These are phyloP conservation scores for Lithophane semibrunnea DNA, from an alignment of 2,888 invertebrate species.

Conservation along the genomic window DNA sequence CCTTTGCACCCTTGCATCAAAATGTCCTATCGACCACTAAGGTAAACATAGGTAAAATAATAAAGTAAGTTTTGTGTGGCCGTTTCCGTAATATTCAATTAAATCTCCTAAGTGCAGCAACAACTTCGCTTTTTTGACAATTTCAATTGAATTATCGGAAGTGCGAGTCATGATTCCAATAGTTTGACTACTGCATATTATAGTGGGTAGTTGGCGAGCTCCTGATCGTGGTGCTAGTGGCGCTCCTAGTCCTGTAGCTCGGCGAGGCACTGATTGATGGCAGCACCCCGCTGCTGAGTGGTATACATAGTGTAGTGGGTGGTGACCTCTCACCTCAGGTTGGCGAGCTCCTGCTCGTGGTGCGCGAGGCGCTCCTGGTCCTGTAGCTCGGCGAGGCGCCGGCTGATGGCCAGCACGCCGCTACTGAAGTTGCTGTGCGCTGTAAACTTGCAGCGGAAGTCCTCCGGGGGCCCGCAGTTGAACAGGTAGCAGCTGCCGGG, in stretches of 20 bases:
- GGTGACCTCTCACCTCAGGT: slow-evolving; percentile 92
- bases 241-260: slow-evolving; percentile 93
- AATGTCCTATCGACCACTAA: no score
- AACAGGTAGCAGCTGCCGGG: slow-evolving; percentile 97
- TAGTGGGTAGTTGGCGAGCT: slow-evolving; percentile 88
- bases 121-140: no score
- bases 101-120: no score
- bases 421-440: slow-evolving; percentile 96
- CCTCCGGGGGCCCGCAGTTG: slow-evolving; percentile 96
- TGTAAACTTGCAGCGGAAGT: slow-evolving; percentile 98
- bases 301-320: not conserved
- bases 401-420: slow-evolving; percentile 94
- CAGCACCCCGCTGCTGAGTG: slow-evolving; percentile 18
- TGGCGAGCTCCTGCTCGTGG: slow-evolving; percentile 93
- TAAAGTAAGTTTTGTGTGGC: no score
- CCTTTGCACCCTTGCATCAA: no score
- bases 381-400: slow-evolving; percentile 92
- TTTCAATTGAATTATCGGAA: no score
- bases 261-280: slow-evolving; percentile 77
- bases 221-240: slow-evolving; percentile 93
- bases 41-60: no score
- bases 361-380: slow-evolving; percentile 93
- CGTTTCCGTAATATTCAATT: no score
- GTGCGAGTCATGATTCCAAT: no score
- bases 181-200: not conserved